phyloP scores from a whole-genome alignment of 2,113 vertebrate genomes.

The Sylvia atricapilla region DNA sequence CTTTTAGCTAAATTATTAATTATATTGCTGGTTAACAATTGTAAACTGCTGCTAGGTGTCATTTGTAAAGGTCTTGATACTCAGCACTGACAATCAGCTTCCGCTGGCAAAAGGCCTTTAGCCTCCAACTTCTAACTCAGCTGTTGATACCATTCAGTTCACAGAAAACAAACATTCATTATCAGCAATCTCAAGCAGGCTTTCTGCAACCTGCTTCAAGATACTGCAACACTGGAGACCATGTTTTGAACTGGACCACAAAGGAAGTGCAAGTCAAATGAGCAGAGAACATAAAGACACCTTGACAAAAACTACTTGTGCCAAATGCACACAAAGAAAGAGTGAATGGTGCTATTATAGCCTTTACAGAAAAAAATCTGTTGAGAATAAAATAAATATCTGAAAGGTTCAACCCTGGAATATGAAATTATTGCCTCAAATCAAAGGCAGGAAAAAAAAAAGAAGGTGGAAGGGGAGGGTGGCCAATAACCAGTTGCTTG shows the following conservation, averaged over 20 bases:
- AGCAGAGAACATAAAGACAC: background rate
- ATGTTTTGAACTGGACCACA: background rate
- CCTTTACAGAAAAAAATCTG: background rate
- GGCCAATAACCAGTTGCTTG: background rate
- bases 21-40: background rate
- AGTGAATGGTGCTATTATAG: background rate
- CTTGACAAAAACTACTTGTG: background rate
- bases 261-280: background rate
- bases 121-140: background rate
- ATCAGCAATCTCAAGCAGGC: background rate
- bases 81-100: background rate
- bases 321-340: background rate
- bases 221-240: background rate
- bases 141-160: background rate
- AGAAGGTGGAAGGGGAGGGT: fast-evolving
- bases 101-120: background rate
- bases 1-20: slow-evolving; percentile 22
- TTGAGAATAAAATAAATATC: background rate
- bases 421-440: background rate
- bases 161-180: background rate
- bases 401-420: background rate
- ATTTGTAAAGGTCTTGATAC: background rate
- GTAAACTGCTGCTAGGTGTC: background rate
- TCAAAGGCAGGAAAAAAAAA: background rate
- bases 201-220: background rate